These are phyloP conservation scores for Agapornis canus DNA, from an alignment of 2,797 vertebrate species.

Conservation along the genomic window DNA sequence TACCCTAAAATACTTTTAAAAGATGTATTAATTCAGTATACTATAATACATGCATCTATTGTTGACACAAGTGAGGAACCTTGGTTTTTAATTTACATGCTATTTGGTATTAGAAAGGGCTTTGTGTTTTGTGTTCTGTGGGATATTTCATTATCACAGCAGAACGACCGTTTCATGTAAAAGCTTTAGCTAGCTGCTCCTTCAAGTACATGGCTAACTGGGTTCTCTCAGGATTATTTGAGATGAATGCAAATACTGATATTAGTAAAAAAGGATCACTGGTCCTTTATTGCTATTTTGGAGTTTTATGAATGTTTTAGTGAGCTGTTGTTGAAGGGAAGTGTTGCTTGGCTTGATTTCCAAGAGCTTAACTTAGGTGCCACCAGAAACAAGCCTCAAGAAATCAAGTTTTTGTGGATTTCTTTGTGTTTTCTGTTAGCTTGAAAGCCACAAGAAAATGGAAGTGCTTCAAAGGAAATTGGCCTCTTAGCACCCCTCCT, in stretches of 20 bases:
- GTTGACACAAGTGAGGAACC: not conserved
- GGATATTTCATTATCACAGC: not conserved
- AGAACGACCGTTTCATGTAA: not conserved
- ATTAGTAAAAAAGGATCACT: not conserved
- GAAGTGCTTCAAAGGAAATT: not conserved
- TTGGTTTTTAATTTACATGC: not conserved
- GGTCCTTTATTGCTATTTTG: not conserved
- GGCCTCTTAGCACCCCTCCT: not conserved
- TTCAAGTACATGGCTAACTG: not conserved
- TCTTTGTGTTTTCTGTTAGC: not conserved
- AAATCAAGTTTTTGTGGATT: not conserved
- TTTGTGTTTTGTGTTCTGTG: not conserved
- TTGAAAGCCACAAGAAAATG: not conserved
- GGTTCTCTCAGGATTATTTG: not conserved
- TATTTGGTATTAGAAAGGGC: not conserved
- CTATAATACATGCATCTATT: fast-evolving
- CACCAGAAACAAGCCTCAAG: not conserved
- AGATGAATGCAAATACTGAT: not conserved
- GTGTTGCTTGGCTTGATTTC: not conserved
- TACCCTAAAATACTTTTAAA: not conserved
- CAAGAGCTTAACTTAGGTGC: not conserved
- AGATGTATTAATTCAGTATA: not conserved
- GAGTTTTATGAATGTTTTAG: not conserved
- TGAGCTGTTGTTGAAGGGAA: not conserved
- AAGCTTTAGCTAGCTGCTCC: not conserved